Evolutionary conservation across 2,797 vertebrate species (phyloP).

Genomic region (Enteromius fasciolatus): DNA sequence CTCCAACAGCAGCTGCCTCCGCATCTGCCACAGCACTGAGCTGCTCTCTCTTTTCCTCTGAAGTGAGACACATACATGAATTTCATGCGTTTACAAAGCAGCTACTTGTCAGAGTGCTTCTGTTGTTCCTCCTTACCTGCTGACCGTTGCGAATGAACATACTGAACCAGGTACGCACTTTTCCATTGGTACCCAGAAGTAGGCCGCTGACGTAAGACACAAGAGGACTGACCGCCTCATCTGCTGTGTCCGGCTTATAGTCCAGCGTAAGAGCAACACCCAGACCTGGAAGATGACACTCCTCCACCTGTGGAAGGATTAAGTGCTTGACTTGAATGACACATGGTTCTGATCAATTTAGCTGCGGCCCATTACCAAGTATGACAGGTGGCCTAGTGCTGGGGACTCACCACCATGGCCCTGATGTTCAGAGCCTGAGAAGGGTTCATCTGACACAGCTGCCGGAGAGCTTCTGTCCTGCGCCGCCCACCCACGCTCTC

Average conservation of each 20-base stretch:
- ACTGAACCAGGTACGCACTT: constrained; percentile 98
- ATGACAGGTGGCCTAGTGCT: neutral
- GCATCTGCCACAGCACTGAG: constrained; percentile 98
- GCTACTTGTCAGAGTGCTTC: neutral
- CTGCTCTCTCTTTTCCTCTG: constrained; percentile 93
- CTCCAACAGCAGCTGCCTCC: constrained; percentile 93
- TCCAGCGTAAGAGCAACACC: constrained; percentile 97
- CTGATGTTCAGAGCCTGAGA: constrained; percentile 95
- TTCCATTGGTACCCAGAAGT: constrained; percentile 93
- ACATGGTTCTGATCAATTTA: neutral
- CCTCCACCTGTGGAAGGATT: constrained; percentile 85
- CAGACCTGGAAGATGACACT: constrained; percentile 95
- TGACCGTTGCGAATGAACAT: constrained; percentile 98
- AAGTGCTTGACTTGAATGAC: constrained; percentile 1
- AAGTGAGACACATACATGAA: neutral
- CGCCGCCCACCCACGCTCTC: constrained; percentile 93
- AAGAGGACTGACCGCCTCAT: constrained; percentile 94
- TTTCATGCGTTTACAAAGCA: neutral
- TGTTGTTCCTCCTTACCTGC: constrained; percentile 80
- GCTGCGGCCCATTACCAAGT: neutral
- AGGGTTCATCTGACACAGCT: constrained; percentile 97
- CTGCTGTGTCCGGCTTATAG: constrained; percentile 88
- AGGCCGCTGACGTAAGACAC: constrained; percentile 97
- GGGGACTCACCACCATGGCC: constrained; percentile 93
- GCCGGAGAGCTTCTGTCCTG: constrained; percentile 92